These are phyloP conservation scores for Bucorvus abyssinicus DNA, from an alignment of 2,797 vertebrate species.

Conservation along the genomic window DNA sequence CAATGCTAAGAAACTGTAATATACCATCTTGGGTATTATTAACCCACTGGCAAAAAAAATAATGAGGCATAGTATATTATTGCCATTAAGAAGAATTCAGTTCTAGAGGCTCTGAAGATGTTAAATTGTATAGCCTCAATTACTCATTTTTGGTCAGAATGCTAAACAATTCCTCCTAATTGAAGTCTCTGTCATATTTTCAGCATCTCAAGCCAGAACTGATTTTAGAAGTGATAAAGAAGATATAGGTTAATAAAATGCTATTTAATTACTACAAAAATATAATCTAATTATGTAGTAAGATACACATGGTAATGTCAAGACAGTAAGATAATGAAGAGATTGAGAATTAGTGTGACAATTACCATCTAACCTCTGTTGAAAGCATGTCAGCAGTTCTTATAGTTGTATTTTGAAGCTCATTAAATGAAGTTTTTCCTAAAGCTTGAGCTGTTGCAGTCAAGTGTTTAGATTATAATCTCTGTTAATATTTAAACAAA, in stretches of 20 bases:
- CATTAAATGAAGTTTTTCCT: constrained; percentile 30
- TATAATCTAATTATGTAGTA: background rate
- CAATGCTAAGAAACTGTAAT: too few species aligned
- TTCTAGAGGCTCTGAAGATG: constrained; percentile 28
- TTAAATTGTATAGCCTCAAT: constrained; percentile 33
- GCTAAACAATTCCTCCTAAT: background rate
- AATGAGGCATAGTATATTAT: constrained; percentile 41
- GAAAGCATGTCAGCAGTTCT: background rate
- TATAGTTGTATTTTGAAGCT: constrained; percentile 17
- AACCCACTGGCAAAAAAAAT: background rate
- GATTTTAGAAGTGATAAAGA: background rate
- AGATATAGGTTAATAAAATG: constrained; percentile 35
- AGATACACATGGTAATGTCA: background rate
- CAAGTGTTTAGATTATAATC: background rate
- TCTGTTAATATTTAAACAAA: constrained; percentile 41
- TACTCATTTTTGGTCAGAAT: background rate
- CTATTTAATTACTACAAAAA: constrained; percentile 16
- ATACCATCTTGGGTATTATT: too few species aligned
- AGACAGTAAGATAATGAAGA: background rate
- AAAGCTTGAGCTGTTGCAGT: background rate
- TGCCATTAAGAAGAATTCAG: constrained; percentile 49
- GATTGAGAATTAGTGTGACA: background rate
- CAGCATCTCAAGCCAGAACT: background rate
- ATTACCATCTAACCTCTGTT: background rate
- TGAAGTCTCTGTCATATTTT: background rate